Evolutionary conservation across 2,797 vertebrate genomes (phyloP), one percentile per base, ranked within the genome.

Genomic region (Rhinoraja longicauda): DNA sequence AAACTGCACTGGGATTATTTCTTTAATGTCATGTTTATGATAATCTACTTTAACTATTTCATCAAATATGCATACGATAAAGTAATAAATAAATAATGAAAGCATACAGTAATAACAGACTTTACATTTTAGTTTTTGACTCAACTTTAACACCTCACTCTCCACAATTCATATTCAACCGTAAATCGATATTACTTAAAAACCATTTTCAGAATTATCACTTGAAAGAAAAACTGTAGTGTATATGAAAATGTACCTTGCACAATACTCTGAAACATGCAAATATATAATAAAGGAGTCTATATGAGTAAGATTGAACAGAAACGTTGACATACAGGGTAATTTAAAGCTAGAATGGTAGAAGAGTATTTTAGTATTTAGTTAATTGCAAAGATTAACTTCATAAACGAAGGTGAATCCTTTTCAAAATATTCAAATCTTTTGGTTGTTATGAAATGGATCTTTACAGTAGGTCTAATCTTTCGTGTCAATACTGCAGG

Each of bases 181-280:
- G 9, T 88, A 64, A 36, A 67, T 88, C 62, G 88, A 32, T n/a
- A 88, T 88, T 32, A 88, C 84, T 67, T 88, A 88, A 7, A 70
- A 39, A 84, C 24, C 1, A 32, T 73, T 92, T 90, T 70, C 19
- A 70, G 81, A 59, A 36, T 67, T 32, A 90, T n/a, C 32, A 90
- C 32, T 70, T 70, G 7, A 72, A 73, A 92, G 21, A 73, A 92
- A 92, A 82, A 91, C 10, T 88, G 24, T n/a, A 92, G 70, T 29
- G 53, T 72, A 12, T 36, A 79, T 39, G 77, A 75, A 26, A 91
- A 32, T 88, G 39, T n/a, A 92, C 24, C 32, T 73, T 45, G 21
- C 72, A 92, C 13, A 92, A 73, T 92, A 92, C 90, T 72, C 53
- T 73, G 21, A 73, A 45, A 57, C 59, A 75, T 53, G 39, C 53